phyloP scores from a whole-genome alignment of 2,113 vertebrate species.

The Elaphurus davidianus region DNA sequence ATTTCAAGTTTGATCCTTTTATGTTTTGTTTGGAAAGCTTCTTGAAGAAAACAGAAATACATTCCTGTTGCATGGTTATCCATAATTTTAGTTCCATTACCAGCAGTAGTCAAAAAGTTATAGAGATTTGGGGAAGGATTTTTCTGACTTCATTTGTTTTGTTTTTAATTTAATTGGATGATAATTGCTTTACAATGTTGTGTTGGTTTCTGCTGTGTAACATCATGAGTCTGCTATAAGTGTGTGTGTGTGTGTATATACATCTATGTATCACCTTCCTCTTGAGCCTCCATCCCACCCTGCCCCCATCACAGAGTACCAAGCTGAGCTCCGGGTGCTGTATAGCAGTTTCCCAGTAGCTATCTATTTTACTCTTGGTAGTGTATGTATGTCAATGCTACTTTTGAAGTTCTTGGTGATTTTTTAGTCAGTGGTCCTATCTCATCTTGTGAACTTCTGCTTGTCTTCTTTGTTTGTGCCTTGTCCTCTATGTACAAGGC shows the following conservation, averaged over 20 bases:
- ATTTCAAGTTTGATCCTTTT: not conserved
- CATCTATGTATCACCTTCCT: not conserved
- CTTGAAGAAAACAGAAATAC: not conserved
- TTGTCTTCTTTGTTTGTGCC: not conserved
- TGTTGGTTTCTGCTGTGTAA: too few species aligned
- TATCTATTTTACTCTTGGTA: not conserved
- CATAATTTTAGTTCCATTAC: not conserved
- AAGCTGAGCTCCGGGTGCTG: not conserved
- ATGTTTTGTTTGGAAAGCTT: not conserved
- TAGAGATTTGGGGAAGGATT: not conserved
- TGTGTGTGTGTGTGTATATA: not conserved
- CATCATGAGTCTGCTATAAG: not conserved
- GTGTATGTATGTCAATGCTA: not conserved
- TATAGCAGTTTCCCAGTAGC: not conserved
- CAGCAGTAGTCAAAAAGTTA: not conserved
- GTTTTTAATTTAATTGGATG: too few species aligned
- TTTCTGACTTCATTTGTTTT: not conserved
- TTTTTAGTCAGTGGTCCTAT: not conserved
- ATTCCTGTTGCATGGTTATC: not conserved
- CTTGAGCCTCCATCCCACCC: not conserved
- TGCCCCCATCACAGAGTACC: not conserved
- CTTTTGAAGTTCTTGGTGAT: not conserved
- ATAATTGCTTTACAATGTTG: too few species aligned
- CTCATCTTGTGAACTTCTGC: not conserved
- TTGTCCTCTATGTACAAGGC: not conserved